Percentiles rank a stretch among this genome's conserved stretches.
phyloP scores from a whole-genome alignment of 2,888 invertebrate genomes.

The Amblyteles armatorius region DNA sequence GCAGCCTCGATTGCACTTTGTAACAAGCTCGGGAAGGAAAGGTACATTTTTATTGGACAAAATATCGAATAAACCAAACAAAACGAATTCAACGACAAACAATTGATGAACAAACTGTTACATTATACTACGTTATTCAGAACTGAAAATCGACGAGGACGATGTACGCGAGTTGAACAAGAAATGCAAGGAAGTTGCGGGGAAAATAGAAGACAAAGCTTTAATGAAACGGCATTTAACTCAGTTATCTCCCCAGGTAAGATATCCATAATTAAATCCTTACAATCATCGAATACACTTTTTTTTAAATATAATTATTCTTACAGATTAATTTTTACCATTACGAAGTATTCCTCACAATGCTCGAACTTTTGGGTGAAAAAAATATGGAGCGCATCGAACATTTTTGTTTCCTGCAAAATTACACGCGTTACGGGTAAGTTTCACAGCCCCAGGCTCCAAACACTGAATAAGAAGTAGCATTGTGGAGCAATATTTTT shows the following conservation, averaged over 20 bases:
- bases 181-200: constrained; percentile 80
- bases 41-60: constrained; percentile 25
- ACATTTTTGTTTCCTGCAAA: constrained; percentile 77
- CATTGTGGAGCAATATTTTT: background rate
- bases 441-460: background rate
- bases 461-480: background rate
- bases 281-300: constrained; percentile 25
- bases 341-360: constrained; percentile 85
- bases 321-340: constrained; percentile 85
- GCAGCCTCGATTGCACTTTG: constrained; percentile 80
- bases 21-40: constrained; percentile 44
- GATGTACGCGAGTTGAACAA: constrained; percentile 78
- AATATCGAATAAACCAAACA: background rate
- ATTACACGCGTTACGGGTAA: constrained; percentile 75
- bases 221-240: constrained; percentile 74
- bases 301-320: constrained; percentile 40
- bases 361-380: constrained; percentile 81
- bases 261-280: background rate
- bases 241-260: constrained; percentile 61
- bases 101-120: background rate
- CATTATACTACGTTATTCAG: constrained; percentile 64
- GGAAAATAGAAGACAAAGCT: constrained; percentile 78
- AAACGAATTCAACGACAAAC: constrained; percentile 19
- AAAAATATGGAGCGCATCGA: constrained; percentile 75
- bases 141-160: constrained; percentile 74